Evolutionary conservation across 2,113 vertebrate species (phyloP).

Genomic region (Leucopsar rothschildi): DNA sequence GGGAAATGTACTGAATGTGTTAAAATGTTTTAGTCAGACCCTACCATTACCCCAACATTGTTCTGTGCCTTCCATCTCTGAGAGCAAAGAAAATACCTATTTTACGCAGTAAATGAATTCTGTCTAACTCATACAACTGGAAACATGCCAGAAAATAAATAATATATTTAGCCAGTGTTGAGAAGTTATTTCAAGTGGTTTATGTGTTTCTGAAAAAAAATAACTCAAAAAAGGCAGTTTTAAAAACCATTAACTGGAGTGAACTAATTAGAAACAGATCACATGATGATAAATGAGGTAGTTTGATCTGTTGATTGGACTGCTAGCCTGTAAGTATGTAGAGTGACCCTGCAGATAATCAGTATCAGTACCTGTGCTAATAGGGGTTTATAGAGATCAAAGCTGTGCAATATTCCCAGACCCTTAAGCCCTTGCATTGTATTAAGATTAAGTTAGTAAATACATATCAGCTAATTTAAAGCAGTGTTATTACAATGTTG

Average conservation of each 20-base stretch:
- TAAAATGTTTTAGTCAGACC: not conserved
- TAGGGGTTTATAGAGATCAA: constrained; percentile 52
- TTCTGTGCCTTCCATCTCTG: not conserved
- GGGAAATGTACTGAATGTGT: not conserved
- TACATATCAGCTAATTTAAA: constrained; percentile 37
- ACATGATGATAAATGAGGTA: constrained; percentile 53
- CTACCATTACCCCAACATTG: not conserved
- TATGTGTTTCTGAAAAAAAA: constrained; percentile 21
- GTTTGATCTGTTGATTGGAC: constrained; percentile 32
- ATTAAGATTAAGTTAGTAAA: constrained; percentile 35
- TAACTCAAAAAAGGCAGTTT: constrained; percentile 6
- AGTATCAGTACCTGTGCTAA: constrained; percentile 49
- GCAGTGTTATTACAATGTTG: not conserved
- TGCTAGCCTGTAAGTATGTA: constrained; percentile 2
- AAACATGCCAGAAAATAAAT: constrained; percentile 33
- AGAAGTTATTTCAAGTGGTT: constrained; percentile 51
- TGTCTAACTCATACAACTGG: not conserved
- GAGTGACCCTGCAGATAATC: constrained; percentile 39
- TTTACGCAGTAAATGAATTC: not conserved
- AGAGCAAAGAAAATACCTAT: not conserved
- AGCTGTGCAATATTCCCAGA: not conserved
- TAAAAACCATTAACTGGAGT: constrained; percentile 40
- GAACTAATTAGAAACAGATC: constrained; percentile 60
- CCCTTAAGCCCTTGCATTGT: not conserved
- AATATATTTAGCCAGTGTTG: not conserved